A percentile compares a stretch with the other conserved stretches of the same genome.
Evolutionary conservation across 2,888 invertebrate species (phyloP).

Genomic region (Nesidiocoris tenuis): DNA sequence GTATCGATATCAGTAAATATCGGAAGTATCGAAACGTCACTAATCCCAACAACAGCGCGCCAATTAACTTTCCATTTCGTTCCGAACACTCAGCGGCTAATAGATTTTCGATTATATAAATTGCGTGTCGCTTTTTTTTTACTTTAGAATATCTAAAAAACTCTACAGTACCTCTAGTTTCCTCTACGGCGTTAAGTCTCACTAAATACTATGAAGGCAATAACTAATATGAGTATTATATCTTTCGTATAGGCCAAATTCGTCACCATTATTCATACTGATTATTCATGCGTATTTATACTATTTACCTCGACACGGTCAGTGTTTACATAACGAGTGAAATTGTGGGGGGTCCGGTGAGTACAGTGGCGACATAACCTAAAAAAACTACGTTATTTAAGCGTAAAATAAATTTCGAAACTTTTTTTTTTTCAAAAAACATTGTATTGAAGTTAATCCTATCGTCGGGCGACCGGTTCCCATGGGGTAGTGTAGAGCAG

Average conservation of each 20-base stretch:
- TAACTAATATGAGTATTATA: conserved; percentile 32
- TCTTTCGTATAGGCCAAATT: conserved; percentile 27
- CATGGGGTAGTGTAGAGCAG: too few species aligned
- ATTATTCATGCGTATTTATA: neutral
- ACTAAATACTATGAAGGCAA: conserved; percentile 36
- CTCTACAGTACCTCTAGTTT: neutral
- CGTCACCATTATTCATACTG: neutral
- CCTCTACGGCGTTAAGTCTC: conserved; percentile 22
- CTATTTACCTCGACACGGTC: neutral
- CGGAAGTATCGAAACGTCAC: too few species aligned
- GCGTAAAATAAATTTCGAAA: too few species aligned
- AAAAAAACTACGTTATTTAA: too few species aligned
- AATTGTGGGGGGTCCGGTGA: too few species aligned
- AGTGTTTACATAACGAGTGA: too few species aligned
- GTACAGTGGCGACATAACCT: too few species aligned
- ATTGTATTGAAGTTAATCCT: too few species aligned
- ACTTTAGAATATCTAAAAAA: neutral
- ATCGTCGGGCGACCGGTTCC: too few species aligned
- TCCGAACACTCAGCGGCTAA: neutral
- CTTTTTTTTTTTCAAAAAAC: too few species aligned
- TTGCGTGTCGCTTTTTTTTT: too few species aligned
- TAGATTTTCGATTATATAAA: neutral
- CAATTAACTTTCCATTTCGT: neutral
- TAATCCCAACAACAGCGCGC: neutral
- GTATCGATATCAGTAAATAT: too few species aligned